Conservation (phyloP, 2,113 vertebrate genomes). For the Tinamus guttatus region DNA sequence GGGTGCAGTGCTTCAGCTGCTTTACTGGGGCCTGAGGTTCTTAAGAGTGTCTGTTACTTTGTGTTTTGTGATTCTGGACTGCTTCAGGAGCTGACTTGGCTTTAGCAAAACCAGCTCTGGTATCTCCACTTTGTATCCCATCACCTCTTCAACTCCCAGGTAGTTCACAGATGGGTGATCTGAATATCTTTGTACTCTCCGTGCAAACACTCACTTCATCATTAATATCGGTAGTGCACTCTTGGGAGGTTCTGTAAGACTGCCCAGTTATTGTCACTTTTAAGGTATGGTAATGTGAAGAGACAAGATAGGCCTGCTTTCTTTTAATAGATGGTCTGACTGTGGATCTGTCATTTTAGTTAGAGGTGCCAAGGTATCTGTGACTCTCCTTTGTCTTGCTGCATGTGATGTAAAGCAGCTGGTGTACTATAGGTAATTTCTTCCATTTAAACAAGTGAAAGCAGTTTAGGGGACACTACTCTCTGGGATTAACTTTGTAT, state of each 20-base stretch:
- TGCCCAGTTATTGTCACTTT: background rate
- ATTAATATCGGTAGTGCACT: background rate
- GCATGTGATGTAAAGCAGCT: background rate
- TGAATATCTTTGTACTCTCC: background rate
- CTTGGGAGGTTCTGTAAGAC: background rate
- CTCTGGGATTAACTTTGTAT: background rate
- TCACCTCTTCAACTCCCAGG: background rate
- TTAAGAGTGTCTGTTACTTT: background rate
- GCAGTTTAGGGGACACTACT: rapidly evolving
- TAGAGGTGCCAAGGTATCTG: background rate
- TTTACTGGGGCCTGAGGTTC: background rate
- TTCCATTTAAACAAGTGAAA: background rate
- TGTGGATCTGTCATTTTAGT: background rate
- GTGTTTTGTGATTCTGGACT: background rate
- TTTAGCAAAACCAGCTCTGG: background rate
- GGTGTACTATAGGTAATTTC: background rate
- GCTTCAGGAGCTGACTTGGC: background rate
- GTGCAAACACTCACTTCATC: background rate
- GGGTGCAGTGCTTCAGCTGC: background rate
- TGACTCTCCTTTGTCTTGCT: background rate
- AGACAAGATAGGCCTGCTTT: background rate
- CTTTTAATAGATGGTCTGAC: background rate
- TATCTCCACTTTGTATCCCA: background rate
- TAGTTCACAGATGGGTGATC: background rate
- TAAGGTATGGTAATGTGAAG: background rate